Evolutionary conservation across 2,113 vertebrate species (phyloP).

Genomic region (Noctilio leporinus): DNA sequence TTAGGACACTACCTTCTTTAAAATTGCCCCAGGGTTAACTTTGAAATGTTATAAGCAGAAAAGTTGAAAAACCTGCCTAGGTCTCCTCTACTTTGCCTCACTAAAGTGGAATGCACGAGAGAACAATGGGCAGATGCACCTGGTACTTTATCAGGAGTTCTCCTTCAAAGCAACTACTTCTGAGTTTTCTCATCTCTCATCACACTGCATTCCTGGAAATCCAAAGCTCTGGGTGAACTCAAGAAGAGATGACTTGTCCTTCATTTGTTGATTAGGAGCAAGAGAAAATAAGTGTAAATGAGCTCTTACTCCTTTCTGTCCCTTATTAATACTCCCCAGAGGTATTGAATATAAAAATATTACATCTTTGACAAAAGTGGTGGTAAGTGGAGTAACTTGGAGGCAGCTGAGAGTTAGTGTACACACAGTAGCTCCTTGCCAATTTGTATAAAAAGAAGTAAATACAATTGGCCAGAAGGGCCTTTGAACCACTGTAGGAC

Average conservation of each 20-base stretch:
- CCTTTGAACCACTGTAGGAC: constrained; percentile 30
- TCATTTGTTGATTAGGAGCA: neutral
- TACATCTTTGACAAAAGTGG: constrained; percentile 15
- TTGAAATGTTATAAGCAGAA: neutral
- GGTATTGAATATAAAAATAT: constrained; percentile 26
- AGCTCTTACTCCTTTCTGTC: neutral
- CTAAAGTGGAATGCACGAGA: neutral
- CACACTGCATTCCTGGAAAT: constrained; percentile 15
- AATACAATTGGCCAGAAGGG: constrained; percentile 20
- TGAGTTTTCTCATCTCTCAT: neutral
- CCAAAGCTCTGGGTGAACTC: neutral
- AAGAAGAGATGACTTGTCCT: neutral
- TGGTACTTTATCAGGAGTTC: neutral
- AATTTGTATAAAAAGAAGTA: constrained; percentile 52
- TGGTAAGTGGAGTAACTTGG: constrained; percentile 36
- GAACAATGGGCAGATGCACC: neutral
- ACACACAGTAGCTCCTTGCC: constrained; percentile 56
- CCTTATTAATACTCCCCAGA: neutral
- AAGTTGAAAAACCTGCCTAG: neutral
- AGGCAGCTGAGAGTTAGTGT: neutral
- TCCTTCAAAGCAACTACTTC: neutral
- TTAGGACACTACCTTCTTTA: neutral
- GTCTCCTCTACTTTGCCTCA: neutral
- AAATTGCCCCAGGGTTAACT: neutral
- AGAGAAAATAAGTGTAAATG: neutral